Evolutionary conservation across 1,140 invertebrate species (phyloP), one percentile per base, ranked within the genome.

Genomic region (Charaxes varanes): DNA sequence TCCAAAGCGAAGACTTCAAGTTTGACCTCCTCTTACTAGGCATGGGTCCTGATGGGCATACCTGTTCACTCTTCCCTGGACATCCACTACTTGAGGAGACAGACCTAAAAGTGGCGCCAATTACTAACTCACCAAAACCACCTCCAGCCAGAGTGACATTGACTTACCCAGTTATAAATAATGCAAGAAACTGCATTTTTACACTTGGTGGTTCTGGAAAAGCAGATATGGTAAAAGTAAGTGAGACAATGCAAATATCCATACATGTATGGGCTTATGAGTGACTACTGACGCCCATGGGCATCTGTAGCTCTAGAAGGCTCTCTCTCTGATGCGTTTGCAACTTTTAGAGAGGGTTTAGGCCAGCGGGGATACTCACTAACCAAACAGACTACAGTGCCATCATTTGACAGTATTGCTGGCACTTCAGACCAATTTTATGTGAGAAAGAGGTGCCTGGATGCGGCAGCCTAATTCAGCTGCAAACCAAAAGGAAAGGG

Each of bases 31-130:
- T 99, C 1, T 78, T 99, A 4, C 78, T 99, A 6, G 98, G 98
- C 10, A 92, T 99, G 88, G 98, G 98, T 0, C 97, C 97, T 7
- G 98, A 99, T 87, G 98, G 98, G 0, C 98, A 99, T 73, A 99
- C 97, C 0, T 99, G 97, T 62, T 99, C 97, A 0, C 78, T 99
- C 5, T 99, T 99, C 83, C 98, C 98, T 0, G 89, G 87, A 18
- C 96, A 99, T 84, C 74, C 82, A 3, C 66, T 94, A 3, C 74
- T 96, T 0, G 65, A 91, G 1, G 93, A 93, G 61, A 86, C 62
- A 0, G 73, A 65, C 7, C 62, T 87, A 2, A 93, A 95, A 87
- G 91, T 99, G 2, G 94, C 94, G 14, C 78, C 92, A 1, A 94
- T 99, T 31, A 89, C 86, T 1, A 93, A 99, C 82, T 98, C 97